These are phyloP conservation scores for Pammene aurita DNA, from an alignment of 2,888 invertebrate genomes.

Conservation along the genomic window DNA sequence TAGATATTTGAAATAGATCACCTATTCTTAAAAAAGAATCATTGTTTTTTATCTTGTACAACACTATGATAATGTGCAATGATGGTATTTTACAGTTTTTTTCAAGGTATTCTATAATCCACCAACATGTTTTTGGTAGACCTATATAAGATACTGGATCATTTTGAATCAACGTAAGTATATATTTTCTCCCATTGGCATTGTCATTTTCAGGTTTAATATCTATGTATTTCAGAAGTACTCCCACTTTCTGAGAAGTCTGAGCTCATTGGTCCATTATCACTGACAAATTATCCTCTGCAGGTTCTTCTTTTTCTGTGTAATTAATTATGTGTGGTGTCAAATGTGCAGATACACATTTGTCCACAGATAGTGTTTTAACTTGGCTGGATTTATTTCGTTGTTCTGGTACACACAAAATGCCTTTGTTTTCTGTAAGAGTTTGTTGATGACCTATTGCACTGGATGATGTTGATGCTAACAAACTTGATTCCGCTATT, in stretches of 20 bases:
- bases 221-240: too few relatives aligned
- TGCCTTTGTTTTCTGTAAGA: not conserved
- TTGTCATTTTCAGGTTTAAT: not conserved
- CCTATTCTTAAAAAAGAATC: constrained; percentile 13
- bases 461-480: too few relatives aligned
- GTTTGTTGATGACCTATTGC: too few relatives aligned
- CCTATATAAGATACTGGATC: constrained; percentile 9
- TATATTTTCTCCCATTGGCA: constrained; percentile 6
- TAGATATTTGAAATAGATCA: constrained; percentile 21
- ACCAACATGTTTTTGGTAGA: constrained; percentile 4
- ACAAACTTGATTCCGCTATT: too few relatives aligned
- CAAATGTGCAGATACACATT: not conserved
- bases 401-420: not conserved
- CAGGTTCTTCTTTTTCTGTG: not conserved
- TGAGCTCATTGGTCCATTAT: too few relatives aligned
- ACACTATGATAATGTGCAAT: constrained; percentile 10
- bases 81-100: not conserved
- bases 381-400: not conserved
- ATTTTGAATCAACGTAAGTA: constrained; percentile 6
- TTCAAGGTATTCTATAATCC: constrained; percentile 6
- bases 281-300: not conserved
- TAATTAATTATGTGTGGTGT: not conserved
- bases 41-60: constrained; percentile 19
- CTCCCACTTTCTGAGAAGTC: too few relatives aligned
- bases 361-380: not conserved